These are phyloP conservation scores for Dynastes hyllus DNA, from an alignment of 2,888 invertebrate genomes.

Conservation along the genomic window DNA sequence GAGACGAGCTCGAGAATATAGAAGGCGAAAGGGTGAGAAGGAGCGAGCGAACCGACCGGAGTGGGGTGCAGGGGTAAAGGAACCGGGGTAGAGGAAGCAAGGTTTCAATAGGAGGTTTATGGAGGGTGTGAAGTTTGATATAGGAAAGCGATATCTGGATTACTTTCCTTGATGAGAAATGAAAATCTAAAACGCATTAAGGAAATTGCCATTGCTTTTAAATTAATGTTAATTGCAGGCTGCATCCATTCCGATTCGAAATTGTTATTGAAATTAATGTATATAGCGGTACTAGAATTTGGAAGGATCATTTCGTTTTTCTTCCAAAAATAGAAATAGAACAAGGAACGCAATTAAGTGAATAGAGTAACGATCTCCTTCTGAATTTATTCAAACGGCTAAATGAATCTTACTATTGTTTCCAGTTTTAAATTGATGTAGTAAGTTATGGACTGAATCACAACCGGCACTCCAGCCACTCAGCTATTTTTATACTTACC, in stretches of 20 bases:
- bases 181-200: constrained; percentile 72
- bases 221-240: constrained; percentile 70
- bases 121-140: constrained; percentile 70
- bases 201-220: constrained; percentile 71
- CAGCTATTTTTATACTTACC: too few relatives aligned
- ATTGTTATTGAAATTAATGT: constrained; percentile 65
- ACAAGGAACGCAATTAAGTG: constrained; percentile 12
- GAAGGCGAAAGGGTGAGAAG: constrained; percentile 10
- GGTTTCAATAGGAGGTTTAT: constrained; percentile 66
- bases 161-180: constrained; percentile 71
- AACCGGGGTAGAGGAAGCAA: constrained; percentile 24
- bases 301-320: background rate
- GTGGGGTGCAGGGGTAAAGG: background rate
- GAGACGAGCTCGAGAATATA: background rate
- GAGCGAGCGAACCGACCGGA: constrained; percentile 6
- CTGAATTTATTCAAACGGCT: constrained; percentile 13
- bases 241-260: constrained; percentile 66
- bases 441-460: too few relatives aligned
- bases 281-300: constrained; percentile 3
- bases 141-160: constrained; percentile 70
- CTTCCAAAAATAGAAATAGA: constrained; percentile 21
- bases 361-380: background rate
- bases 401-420: background rate
- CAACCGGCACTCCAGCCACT: too few relatives aligned
- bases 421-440: background rate